A percentile compares a stretch with the other conserved stretches of the same genome.
phyloP scores from a whole-genome alignment of 2,888 invertebrate genomes.

The Cyrtodaria siliqua region DNA sequence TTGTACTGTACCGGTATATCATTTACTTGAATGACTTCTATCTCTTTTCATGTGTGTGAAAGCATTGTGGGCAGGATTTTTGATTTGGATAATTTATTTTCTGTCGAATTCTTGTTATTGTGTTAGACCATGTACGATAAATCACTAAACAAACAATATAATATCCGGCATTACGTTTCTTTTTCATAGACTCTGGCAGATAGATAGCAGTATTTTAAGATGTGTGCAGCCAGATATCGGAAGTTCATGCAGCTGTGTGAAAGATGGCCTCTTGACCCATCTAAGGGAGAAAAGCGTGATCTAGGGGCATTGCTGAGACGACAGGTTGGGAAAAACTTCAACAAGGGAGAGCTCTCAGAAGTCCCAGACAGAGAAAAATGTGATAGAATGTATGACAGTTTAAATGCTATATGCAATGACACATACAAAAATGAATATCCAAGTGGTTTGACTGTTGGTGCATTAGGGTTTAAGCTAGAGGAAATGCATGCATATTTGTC shows the following conservation, averaged over 20 bases:
- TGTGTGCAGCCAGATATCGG: constrained; percentile 45
- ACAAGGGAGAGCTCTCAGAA: constrained; percentile 34
- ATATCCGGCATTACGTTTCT: no score
- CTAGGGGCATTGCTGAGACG: constrained; percentile 31
- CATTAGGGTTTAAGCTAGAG: constrained; percentile 7
- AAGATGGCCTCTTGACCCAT: constrained; percentile 46
- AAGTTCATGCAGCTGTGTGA: constrained; percentile 29
- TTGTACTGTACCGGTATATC: no score
- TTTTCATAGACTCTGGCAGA: no score
- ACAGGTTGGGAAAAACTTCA: constrained; percentile 30
- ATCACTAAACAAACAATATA: no score
- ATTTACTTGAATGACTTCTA: no score
- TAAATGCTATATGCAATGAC: constrained; percentile 34
- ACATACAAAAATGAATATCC: constrained; percentile 35
- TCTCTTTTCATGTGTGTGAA: no score
- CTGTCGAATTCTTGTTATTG: no score
- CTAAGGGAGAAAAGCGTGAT: constrained; percentile 41
- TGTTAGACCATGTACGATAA: no score
- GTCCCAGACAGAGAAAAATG: constrained; percentile 38
- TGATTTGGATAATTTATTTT: no score
- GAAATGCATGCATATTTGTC: constrained; percentile 15
- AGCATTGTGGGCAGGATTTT: no score
- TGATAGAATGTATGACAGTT: constrained; percentile 47
- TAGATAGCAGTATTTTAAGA: no score
- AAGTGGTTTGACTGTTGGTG: constrained; percentile 8